These are phyloP conservation scores for Sinocyclocheilus anshuiensis DNA, from an alignment of 2,113 vertebrate species.

Conservation along the genomic window DNA sequence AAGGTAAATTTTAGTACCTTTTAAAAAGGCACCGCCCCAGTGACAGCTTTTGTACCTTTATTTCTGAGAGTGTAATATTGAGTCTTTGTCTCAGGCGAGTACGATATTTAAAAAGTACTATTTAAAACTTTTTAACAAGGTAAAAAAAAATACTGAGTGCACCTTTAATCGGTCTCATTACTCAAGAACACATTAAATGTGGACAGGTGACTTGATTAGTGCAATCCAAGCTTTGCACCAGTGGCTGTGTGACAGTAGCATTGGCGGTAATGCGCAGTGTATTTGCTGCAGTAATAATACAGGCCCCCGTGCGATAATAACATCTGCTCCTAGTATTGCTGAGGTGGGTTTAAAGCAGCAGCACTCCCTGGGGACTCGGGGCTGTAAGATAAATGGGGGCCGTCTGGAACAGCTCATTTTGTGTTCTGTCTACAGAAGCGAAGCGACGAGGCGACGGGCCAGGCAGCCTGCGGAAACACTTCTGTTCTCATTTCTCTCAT, in stretches of 20 bases:
- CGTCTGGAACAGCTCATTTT: conserved; percentile 55
- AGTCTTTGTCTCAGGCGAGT: too few relatives aligned
- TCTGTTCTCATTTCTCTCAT: conserved; percentile 53
- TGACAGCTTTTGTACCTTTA: too few relatives aligned
- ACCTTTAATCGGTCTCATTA: conserved; percentile 6
- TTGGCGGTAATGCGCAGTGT: background rate
- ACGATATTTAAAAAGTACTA: too few relatives aligned
- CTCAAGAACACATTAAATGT: conserved; percentile 14
- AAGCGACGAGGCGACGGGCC: conserved; percentile 43
- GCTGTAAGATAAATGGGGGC: conserved; percentile 49
- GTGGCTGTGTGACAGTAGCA: conserved; percentile 1
- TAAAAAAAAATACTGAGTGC: background rate
- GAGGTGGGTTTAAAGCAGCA: conserved; percentile 48
- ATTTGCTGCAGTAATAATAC: conserved; percentile 49
- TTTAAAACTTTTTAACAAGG: too few relatives aligned
- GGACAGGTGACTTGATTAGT: conserved; percentile 33
- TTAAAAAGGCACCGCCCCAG: too few relatives aligned
- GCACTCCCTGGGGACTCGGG: conserved; percentile 35
- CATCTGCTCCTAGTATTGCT: conserved; percentile 46
- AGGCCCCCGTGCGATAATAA: conserved; percentile 52
- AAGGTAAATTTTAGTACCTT: too few relatives aligned
- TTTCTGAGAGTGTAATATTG: too few relatives aligned
- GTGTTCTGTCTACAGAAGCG: conserved; percentile 39
- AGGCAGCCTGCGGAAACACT: conserved; percentile 46
- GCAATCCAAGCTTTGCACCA: conserved; percentile 14